Percentiles rank a stretch among this genome's conserved stretches.
These are phyloP conservation scores for Aeoliscus strigatus DNA, from an alignment of 2,797 vertebrate genomes.

Conservation along the genomic window DNA sequence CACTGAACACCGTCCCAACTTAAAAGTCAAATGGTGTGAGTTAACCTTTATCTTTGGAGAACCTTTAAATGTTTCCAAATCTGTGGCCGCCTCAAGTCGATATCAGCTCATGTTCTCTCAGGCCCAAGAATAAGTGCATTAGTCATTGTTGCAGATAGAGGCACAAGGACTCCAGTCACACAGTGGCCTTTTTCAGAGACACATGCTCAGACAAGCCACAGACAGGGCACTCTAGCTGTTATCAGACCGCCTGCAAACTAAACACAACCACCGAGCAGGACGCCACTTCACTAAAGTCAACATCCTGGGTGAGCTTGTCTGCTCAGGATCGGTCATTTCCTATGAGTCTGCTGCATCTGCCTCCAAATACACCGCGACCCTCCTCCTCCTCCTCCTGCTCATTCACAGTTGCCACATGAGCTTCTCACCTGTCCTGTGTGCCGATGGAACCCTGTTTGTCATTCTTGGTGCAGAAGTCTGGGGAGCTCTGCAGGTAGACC, in stretches of 20 bases:
- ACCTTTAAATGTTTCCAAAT: constrained; percentile 48
- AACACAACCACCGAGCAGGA: constrained; percentile 44
- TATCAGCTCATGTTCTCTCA: constrained; percentile 65
- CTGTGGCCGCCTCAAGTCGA: constrained; percentile 51
- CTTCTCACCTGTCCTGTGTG: constrained; percentile 91
- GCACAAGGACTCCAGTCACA: constrained; percentile 55
- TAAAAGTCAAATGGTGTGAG: constrained; percentile 23
- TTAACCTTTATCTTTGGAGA: constrained; percentile 50
- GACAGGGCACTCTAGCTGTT: constrained; percentile 51
- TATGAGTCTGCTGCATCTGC: constrained; percentile 18
- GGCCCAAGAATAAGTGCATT: constrained; percentile 71
- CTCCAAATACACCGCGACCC: too few relatives aligned
- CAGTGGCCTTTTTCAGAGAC: constrained; percentile 54
- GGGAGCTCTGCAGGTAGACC: constrained; percentile 94
- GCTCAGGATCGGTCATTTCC: constrained; percentile 40
- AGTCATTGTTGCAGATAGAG: constrained; percentile 67
- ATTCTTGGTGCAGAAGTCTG: constrained; percentile 92
- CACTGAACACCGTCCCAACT: constrained; percentile 5
- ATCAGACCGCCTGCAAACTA: constrained; percentile 54
- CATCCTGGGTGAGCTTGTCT: constrained; percentile 51
- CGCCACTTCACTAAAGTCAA: constrained; percentile 49
- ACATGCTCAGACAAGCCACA: constrained; percentile 64
- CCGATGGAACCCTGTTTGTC: constrained; percentile 93
- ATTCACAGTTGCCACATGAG: neutral
- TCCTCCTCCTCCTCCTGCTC: constrained; percentile 4